Conservation (phyloP, 2,797 vertebrate species). For the Sebastes hopkinsi region DNA sequence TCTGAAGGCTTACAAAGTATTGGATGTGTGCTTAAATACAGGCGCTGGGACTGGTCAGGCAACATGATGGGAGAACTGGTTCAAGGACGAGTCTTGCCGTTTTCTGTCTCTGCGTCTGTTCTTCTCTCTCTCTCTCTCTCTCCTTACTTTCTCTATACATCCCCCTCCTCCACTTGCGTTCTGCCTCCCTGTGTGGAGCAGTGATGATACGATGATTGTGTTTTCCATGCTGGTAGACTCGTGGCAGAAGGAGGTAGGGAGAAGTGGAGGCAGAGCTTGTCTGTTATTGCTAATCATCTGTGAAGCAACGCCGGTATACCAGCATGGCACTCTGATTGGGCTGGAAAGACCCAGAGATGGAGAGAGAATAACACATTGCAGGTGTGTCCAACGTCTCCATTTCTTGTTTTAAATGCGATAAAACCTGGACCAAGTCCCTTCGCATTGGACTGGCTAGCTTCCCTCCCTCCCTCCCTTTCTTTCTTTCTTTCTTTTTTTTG, state of each 20-base stretch:
- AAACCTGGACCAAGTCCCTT: conserved; percentile 48
- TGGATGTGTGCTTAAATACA: conserved; percentile 29
- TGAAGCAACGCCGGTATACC: conserved; percentile 46
- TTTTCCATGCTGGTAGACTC: conserved; percentile 50
- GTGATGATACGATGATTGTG: conserved; percentile 52
- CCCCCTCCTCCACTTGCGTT: conserved; percentile 13
- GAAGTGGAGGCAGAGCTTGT: conserved; percentile 49
- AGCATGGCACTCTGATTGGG: conserved; percentile 32
- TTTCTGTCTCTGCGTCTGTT: conserved; percentile 13
- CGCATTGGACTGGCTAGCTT: conserved; percentile 26
- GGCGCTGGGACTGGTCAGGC: conserved; percentile 29
- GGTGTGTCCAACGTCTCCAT: conserved; percentile 38
- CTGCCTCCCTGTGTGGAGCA: conserved; percentile 43
- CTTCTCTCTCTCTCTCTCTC: neutral
- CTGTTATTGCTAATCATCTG: conserved; percentile 62
- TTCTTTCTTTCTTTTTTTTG: conserved; percentile 3
- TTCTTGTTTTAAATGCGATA: conserved; percentile 59
- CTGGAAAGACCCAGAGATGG: conserved; percentile 19
- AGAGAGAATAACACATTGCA: conserved; percentile 16
- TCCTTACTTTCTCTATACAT: conserved; percentile 2
- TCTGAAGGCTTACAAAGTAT: conserved; percentile 42
- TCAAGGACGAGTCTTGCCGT: conserved; percentile 30
- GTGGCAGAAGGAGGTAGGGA: conserved; percentile 51
- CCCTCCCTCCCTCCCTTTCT: neutral
- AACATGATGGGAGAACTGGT: conserved; percentile 26